Evolutionary conservation across 2,888 invertebrate species (phyloP).

Genomic region (Drosophila fungiperda): DNA sequence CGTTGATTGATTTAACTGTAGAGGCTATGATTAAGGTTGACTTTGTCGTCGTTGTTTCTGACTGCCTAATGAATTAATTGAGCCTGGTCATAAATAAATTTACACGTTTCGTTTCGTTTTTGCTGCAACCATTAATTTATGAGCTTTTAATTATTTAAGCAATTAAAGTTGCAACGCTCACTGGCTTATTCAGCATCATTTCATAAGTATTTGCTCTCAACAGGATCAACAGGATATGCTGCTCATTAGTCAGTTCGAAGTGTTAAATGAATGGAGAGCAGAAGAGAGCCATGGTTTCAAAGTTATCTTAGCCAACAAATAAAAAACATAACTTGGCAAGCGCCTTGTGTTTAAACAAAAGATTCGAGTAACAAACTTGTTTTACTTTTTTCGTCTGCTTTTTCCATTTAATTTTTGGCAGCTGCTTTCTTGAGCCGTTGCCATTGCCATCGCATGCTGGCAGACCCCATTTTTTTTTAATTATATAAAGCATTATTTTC

Average conservation of each 20-base stretch:
- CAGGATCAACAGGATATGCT: conserved; percentile 80
- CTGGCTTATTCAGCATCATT: conserved; percentile 40
- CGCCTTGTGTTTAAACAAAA: conserved; percentile 56
- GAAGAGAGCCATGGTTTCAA: conserved; percentile 1
- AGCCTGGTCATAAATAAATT: conserved; percentile 73
- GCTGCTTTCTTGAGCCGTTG: conserved; percentile 60
- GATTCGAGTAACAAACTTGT: conserved; percentile 74
- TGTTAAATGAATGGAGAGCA: conserved; percentile 57
- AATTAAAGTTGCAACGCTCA: conserved; percentile 65
- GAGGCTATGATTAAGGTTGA: conserved; percentile 35
- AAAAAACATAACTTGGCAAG: conserved; percentile 39
- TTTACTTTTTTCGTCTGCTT: conserved; percentile 39
- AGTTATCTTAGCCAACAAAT: conserved; percentile 24
- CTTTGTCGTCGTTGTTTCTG: conserved; percentile 15
- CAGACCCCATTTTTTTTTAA: conserved; percentile 52
- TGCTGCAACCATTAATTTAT: conserved; percentile 63
- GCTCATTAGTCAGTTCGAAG: conserved; percentile 74
- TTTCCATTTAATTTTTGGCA: conserved; percentile 54
- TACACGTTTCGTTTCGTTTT: conserved; percentile 61
- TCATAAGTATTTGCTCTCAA: conserved; percentile 65
- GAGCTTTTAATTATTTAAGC: conserved; percentile 78
- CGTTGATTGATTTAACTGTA: conserved; percentile 78
- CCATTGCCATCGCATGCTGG: conserved; percentile 40
- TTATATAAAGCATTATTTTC: conserved; percentile 62
- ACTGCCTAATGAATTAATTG: conserved; percentile 76